Evolutionary conservation across 2,113 vertebrate genomes (phyloP), one percentile per base, ranked within the genome.

Genomic region (Odobenus rosmarus): DNA sequence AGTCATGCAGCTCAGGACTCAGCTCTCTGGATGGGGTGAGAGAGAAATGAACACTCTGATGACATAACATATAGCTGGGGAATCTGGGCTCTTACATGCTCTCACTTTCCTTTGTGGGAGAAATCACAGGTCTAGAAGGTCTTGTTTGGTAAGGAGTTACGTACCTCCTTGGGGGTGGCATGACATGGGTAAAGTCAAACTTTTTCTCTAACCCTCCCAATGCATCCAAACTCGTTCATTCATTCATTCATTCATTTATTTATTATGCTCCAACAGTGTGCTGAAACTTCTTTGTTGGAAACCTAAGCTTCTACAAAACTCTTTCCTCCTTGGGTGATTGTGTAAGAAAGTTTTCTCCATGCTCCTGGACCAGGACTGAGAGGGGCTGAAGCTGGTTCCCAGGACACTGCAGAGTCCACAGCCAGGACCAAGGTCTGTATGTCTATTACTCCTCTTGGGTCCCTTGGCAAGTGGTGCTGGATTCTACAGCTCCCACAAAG

Each of bases 231-330:
- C 16, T 57, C 18, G 16, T 53, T 53, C 15, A 53, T 19, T 57
- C 6, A 57, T 57, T 57, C 2, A 0, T 19, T 13, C 3, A 36
- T 39, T 72, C 46, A 33, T 42, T 1, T 1, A 46, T 46, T 46
- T 46, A 46, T 46, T 46, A 46, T 46, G 46, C 13, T 53, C 23
- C 33, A 51, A 33, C 57, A 33, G 42, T 51, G 13, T 93, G 9
- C n/a, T 85, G 7, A 42, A 93, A 86, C 33, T 85, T 61, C 3
- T 16, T 8, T 64, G 49, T 28, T 64, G 19, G 46, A 62, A 86
- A 64, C 19, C 36, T 14, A 1, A 4, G 28, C 42, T 76, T 62
- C 42, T 14, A 16, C 26, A 53, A 55, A 59, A 14, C 46, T 64
- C 15, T 64, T 24, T 77, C 21, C 9, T 55, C 26, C 51, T 16